Evolutionary conservation across 2,113 vertebrate genomes (phyloP), one percentile per base, ranked within the genome.

Genomic region (Ceuthmochares aereus): DNA sequence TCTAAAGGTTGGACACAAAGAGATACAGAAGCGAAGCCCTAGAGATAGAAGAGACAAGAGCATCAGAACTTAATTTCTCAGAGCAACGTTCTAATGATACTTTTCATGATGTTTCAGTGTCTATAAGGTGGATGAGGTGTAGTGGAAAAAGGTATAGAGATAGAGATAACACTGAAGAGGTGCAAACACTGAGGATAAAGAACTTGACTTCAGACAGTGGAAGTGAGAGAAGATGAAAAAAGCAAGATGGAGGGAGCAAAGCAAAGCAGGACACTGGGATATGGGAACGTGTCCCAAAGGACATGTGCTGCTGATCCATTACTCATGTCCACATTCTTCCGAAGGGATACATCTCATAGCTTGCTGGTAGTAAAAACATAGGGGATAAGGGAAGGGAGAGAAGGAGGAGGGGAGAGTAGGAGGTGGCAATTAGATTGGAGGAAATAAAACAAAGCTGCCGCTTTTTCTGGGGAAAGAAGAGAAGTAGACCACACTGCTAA

Each of bases 1-100:
- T 93, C 55, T 59, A 77, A 93, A 86, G 85, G 54, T 56, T 64
- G 55, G 75, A 56, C 56, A 75, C 64, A 93, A 69, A 95, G 37
- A 88, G 30, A 84, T 55, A 59, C 8, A 68, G 66, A 93, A 86
- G 73, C 87, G 56, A 89, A 92, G 77, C 58, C 52, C 47, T 68
- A n/a, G 49, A 95, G 62, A 56, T 62, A 49, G 80, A 56, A 80
- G 40, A 75, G 36, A 70, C 29, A 81, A 51, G 43, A 86, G 29
- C 12, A 72, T 63, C 68, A 59, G 29, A 55, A 45, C 29, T 88
- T 94, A 51, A 58, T 49, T 90, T 94, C 76, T 72, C 84, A 75
- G 56, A 90, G 34, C 12, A 81, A 42, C 30, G 37, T 55, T 83
- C 51, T 83, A 52, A 52, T 45, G 27, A 84, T 55, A n/a, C n/a